phyloP scores from a whole-genome alignment of 2,113 vertebrate species.

The Bufo gargarizans region DNA sequence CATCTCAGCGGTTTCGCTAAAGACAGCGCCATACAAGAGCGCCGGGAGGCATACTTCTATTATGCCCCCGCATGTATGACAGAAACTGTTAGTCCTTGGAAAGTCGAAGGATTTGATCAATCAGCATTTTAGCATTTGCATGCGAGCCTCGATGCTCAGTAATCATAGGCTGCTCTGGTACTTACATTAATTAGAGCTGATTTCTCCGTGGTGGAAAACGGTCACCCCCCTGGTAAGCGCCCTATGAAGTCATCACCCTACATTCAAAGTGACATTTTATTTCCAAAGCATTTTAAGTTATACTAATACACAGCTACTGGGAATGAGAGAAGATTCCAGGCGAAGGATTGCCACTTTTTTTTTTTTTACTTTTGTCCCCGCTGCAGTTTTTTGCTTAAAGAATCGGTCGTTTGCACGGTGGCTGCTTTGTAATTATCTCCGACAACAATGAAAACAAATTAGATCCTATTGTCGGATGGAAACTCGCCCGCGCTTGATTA shows the following conservation, averaged over 20 bases:
- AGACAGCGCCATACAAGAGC: slow-evolving; percentile 68
- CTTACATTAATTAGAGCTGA: slow-evolving; percentile 89
- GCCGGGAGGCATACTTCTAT: slow-evolving; percentile 66
- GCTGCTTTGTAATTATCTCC: slow-evolving; percentile 80
- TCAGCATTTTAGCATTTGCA: slow-evolving; percentile 83
- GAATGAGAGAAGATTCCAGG: slow-evolving; percentile 70
- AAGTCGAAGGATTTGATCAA: slow-evolving; percentile 79
- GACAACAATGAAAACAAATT: slow-evolving; percentile 82
- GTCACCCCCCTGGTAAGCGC: slow-evolving; percentile 77
- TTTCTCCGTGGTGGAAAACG: slow-evolving; percentile 80
- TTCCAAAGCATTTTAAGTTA: slow-evolving; percentile 73
- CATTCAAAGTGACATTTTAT: slow-evolving; percentile 77
- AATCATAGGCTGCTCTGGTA: slow-evolving; percentile 88
- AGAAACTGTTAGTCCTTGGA: slow-evolving; percentile 75
- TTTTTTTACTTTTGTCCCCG: slow-evolving; percentile 3
- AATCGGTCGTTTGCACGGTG: slow-evolving; percentile 73
- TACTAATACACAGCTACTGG: slow-evolving; percentile 70
- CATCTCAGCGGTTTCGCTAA: slow-evolving; percentile 74
- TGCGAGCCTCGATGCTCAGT: slow-evolving; percentile 81
- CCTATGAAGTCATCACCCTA: slow-evolving; percentile 86
- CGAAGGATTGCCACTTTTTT: slow-evolving; percentile 65
- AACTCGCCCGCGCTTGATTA: slow-evolving; percentile 74
- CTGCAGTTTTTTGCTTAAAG: slow-evolving; percentile 66
- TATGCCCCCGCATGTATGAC: slow-evolving; percentile 68
- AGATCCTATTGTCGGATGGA: slow-evolving; percentile 73